phyloP scores from a whole-genome alignment of 2,113 vertebrate species.

The Takifugu bimaculatus region DNA sequence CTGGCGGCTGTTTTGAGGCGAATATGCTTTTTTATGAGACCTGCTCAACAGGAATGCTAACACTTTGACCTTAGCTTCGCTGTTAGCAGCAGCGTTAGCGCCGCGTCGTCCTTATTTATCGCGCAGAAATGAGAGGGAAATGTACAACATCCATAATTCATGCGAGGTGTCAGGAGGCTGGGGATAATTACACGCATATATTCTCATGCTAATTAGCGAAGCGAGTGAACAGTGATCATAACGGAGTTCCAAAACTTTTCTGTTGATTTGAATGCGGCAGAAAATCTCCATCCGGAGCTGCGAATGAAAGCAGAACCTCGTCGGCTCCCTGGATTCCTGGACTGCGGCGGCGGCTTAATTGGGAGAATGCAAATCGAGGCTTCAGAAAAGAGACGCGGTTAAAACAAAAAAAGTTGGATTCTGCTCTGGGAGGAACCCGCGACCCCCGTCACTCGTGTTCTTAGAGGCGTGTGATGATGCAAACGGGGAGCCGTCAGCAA shows the following conservation, averaged over 20 bases:
- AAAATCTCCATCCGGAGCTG: slow-evolving; percentile 34
- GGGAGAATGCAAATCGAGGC: slow-evolving; percentile 29
- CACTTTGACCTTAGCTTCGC: too few species aligned
- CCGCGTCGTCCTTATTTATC: too few species aligned
- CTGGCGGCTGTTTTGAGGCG: too few species aligned
- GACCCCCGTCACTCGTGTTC: slow-evolving; percentile 11
- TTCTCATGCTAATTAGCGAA: background rate
- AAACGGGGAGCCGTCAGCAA: slow-evolving; percentile 28
- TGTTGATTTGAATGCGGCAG: slow-evolving; percentile 28
- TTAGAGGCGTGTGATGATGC: slow-evolving; percentile 25
- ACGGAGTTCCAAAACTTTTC: slow-evolving; percentile 23
- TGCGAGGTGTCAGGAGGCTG: background rate
- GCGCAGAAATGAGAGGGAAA: background rate
- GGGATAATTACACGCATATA: background rate
- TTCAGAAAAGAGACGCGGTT: background rate
- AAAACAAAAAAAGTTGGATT: slow-evolving; percentile 14
- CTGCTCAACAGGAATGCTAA: too few species aligned
- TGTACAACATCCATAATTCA: background rate
- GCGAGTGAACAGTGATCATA: slow-evolving; percentile 1
- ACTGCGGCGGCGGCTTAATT: slow-evolving; percentile 24
- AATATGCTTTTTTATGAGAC: too few species aligned
- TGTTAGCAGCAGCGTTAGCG: too few species aligned
- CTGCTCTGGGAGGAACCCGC: background rate
- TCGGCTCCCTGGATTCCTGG: background rate
- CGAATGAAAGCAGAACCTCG: slow-evolving; percentile 40